A percentile compares a stretch with the other conserved stretches of the same genome.
Evolutionary conservation across 2,113 vertebrate species (phyloP).

Genomic region (Laterallus jamaicensis): DNA sequence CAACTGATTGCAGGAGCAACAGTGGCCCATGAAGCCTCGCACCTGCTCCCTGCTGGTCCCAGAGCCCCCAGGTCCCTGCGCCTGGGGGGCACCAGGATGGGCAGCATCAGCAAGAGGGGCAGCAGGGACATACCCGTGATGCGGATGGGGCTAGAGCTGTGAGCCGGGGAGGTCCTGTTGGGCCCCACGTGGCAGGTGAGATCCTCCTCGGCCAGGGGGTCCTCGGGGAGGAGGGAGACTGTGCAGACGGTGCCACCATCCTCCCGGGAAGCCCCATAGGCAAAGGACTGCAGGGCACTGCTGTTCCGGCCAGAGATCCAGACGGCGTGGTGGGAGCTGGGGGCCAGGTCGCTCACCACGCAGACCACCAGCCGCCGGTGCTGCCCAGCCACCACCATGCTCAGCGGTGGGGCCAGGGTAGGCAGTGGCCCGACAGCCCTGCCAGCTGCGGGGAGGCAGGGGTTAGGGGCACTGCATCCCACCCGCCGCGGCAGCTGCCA

Average conservation of each 20-base stretch:
- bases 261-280: slow-evolving; percentile 56
- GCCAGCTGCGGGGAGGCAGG: background rate
- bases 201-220: background rate
- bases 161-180: background rate
- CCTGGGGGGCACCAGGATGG: fast-evolving
- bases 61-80: background rate
- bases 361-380: slow-evolving; percentile 66
- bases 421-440: background rate
- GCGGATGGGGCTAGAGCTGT: slow-evolving; percentile 51
- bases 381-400: slow-evolving; percentile 57
- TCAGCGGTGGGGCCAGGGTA: slow-evolving; percentile 57
- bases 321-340: background rate
- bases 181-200: slow-evolving; percentile 64
- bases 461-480: background rate
- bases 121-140: slow-evolving; percentile 22
- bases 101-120: background rate
- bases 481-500: background rate
- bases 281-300: slow-evolving; percentile 61
- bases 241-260: slow-evolving; percentile 67
- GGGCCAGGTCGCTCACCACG: slow-evolving; percentile 42
- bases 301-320: slow-evolving; percentile 71
- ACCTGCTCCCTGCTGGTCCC: background rate
- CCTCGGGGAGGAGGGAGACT: slow-evolving; percentile 50
- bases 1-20: fast-evolving
- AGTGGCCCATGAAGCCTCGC: fast-evolving